A percentile compares a stretch with the other conserved stretches of the same genome.
phyloP scores from a whole-genome alignment of 2,113 vertebrate species.

The Bos indicus region DNA sequence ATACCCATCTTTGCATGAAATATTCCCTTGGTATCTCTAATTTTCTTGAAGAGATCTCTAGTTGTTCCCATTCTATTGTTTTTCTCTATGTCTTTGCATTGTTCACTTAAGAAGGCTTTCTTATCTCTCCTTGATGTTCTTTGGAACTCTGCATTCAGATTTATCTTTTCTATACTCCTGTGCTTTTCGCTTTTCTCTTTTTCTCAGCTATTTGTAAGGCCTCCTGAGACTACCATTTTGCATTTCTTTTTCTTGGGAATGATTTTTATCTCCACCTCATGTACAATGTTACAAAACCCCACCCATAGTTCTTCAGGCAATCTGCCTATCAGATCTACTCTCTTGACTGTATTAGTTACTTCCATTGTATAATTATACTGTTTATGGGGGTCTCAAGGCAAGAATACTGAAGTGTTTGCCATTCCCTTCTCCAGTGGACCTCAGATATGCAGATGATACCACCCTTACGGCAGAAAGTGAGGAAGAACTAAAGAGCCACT shows the following conservation, averaged over 20 bases:
- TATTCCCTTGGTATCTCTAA: background rate
- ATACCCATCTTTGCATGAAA: background rate
- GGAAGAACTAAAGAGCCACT: background rate
- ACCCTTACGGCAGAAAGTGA: background rate
- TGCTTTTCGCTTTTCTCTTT: background rate
- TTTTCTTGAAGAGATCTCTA: background rate
- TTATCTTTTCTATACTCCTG: background rate
- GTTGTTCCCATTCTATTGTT: background rate
- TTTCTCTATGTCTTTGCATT: background rate
- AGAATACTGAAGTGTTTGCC: background rate
- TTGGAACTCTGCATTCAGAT: background rate
- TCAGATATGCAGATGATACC: background rate
- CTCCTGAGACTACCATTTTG: background rate
- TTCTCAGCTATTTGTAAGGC: background rate
- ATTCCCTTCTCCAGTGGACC: background rate
- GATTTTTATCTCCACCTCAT: background rate
- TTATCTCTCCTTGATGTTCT: background rate
- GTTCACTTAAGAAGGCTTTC: background rate
- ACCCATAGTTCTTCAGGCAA: background rate
- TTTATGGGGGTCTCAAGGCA: background rate
- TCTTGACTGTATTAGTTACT: background rate
- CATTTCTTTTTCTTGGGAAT: background rate
- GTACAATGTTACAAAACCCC: background rate
- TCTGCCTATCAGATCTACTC: background rate
- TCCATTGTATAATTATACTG: background rate